Evolutionary conservation across 2,797 vertebrate species (phyloP), one percentile per base, ranked within the genome.

Genomic region (Sebastes nivosus): DNA sequence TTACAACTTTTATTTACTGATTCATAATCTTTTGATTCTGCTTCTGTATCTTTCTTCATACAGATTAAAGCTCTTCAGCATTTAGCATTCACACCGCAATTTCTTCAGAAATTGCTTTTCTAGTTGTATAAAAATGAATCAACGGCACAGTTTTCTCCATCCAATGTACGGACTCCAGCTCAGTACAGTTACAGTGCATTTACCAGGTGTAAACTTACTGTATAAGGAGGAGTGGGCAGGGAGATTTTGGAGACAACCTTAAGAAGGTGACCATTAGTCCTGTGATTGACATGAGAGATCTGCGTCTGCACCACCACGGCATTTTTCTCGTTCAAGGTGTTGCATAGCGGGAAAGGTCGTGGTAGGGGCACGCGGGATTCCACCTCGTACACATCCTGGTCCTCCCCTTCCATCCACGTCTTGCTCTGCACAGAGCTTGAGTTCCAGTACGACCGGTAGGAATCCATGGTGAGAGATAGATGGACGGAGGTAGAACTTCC

Each of bases 191-290:
- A 72, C 50, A 59, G 42, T 46, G 42, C 42, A 46, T 46, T n/a
- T 38, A 16, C 3, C 69, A 68, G 75, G 60, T 65, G 55, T 42
- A 64, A 64, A 98, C 98, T 99, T 97, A 99, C 99, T 89, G 97
- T 97, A 72, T 99, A 99, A 8, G 99, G 99, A 80, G 99, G 98
- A 36, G 97, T 97, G 88, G 99, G 99, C 67, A 99, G 93, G 34
- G 98, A 99, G 88, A 99, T 98, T 96, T 95, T 98, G 85, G 98
- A 99, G 82, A 99, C 91, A 87, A 99, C 97, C 89, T 97, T 98
- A 91, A 99, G 96, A 83, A 97, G 92, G 82, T 99, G 98, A 18
- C 97, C 97, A 7, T 96, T 96, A 83, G 87, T 95, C 87, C 95
- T 95, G 88, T 97, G 96, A 78, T 94, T 97, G 92, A 97, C 90